Base-by-base conservation (phyloP, 2,797 vertebrate genomes). In the Balearica regulorum region DNA sequence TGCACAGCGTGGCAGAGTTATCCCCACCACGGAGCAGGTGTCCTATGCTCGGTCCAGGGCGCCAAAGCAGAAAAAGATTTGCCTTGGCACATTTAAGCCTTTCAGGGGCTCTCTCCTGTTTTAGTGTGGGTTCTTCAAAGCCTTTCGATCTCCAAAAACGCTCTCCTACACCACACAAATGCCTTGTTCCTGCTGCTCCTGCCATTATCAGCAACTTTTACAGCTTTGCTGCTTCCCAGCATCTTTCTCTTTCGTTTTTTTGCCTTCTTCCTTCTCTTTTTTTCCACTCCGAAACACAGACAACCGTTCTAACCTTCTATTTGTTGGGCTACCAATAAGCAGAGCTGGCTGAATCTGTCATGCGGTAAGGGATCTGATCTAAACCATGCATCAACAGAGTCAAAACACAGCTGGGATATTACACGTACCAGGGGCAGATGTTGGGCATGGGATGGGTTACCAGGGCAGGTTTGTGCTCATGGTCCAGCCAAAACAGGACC, bases 361-460 rank as follows among this genome's bases (percentile, higher is more conserved):
- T 1, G 7, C 0, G 1, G 9, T 15, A 49, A 80, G 0, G 0
- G 41, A 39, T 31, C 24, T 4, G 5, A 44, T 28, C 48, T 25
- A 24, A 78, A 46, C 20, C 25, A 13, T 2, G 3, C 44, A 9
- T 46, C 31, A 49, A n/a, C 31, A 13, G 43, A 37, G 29, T n/a
- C 31, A 43, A 15, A 39, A 15, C 9, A 2, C 3, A 1, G 5
- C 11, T 0, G 5, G 60, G 65, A 53, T 44, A 62, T 60, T 12
- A 64, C 35, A 53, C 0, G 1, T 6, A 44, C 44, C 19, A 55
- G 31, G 44, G 31, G 60, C 16, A n/a, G n/a, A 21, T 13, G 10
- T 1, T 26, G 65, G 65, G 64, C 39, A 66, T 1, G 35, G 57
- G 61, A 49, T 26, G 29, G 55, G 8, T 6, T 57, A 60, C 15